A percentile compares a stretch with the other conserved stretches of the same genome.
phyloP scores from a whole-genome alignment of 2,888 invertebrate species.

The Euzetes globulus region DNA sequence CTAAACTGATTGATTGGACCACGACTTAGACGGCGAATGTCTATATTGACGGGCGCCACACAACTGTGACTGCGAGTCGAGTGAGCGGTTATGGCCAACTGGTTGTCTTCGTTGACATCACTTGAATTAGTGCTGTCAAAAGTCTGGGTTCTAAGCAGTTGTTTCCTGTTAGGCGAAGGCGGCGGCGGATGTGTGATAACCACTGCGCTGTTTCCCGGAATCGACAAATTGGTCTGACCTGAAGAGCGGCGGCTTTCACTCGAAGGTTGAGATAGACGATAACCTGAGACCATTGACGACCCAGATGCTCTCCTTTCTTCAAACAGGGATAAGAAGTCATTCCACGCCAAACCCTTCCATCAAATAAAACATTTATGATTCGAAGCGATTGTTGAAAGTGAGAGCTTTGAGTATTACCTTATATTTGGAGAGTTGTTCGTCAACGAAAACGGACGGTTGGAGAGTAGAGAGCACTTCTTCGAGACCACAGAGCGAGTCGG shows the following conservation, averaged over 20 bases:
- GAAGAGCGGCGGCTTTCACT: constrained; percentile 35
- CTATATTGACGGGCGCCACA: constrained; percentile 18
- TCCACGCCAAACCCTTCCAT: constrained; percentile 48
- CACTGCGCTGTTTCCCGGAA: not conserved
- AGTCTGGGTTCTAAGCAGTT: constrained; percentile 33
- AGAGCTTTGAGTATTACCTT: constrained; percentile 45
- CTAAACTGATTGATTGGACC: constrained; percentile 13
- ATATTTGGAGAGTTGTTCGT: constrained; percentile 52
- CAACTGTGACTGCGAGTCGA: constrained; percentile 30
- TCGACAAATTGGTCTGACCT: constrained; percentile 16
- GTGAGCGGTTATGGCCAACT: constrained; percentile 26
- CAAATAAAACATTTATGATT: not conserved
- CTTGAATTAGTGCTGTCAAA: constrained; percentile 32
- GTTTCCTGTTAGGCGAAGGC: not conserved
- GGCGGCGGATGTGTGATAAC: constrained; percentile 1
- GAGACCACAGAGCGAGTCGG: constrained; percentile 50
- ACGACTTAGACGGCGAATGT: constrained; percentile 23
- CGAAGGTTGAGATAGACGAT: constrained; percentile 16
- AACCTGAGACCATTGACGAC: constrained; percentile 20
- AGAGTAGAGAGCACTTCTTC: constrained; percentile 52
- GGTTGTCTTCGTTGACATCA: constrained; percentile 23
- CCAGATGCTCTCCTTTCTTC: constrained; percentile 38
- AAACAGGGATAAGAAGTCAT: constrained; percentile 46
- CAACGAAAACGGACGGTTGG: constrained; percentile 53
- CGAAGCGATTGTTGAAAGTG: not conserved